Percentiles rank a stretch among this genome's conserved stretches.
Conservation (phyloP, 1,140 invertebrate species). For the Ganaspis sp. region DNA sequence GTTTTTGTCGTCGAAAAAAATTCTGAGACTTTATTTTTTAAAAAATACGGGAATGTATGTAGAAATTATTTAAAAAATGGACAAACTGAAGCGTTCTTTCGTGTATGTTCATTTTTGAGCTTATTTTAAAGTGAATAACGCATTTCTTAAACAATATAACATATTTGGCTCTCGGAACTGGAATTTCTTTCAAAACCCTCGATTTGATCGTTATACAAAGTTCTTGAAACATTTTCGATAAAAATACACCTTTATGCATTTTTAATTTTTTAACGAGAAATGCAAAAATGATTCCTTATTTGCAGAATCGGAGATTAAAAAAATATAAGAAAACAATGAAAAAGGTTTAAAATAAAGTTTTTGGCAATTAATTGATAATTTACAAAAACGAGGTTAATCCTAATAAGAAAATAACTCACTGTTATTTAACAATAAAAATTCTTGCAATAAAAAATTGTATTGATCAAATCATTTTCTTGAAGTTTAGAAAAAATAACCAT, state of each 20-base stretch:
- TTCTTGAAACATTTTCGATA: not conserved
- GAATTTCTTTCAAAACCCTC: not conserved
- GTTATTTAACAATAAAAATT: too few relatives aligned
- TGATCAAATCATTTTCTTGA: too few relatives aligned
- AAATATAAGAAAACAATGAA: too few relatives aligned
- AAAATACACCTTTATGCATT: not conserved
- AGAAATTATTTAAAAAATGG: not conserved
- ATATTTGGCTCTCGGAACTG: slow-evolving; percentile 12
- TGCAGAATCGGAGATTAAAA: too few relatives aligned
- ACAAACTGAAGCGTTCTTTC: not conserved
- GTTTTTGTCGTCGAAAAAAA: not conserved
- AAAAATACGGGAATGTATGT: slow-evolving; percentile 11
- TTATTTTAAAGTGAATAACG: not conserved
- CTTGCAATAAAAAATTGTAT: too few relatives aligned
- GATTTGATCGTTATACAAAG: not conserved
- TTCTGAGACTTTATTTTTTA: not conserved
- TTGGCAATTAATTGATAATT: too few relatives aligned
- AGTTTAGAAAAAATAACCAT: too few relatives aligned
- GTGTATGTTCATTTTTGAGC: not conserved
- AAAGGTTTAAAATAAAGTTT: too few relatives aligned
- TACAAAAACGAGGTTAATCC: too few relatives aligned
- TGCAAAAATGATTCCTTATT: too few relatives aligned
- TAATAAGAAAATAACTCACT: too few relatives aligned
- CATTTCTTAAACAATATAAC: slow-evolving; percentile 4
- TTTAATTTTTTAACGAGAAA: too few relatives aligned